Evolutionary conservation across 2,888 invertebrate genomes (phyloP).

Genomic region (Dendrolimus pini): DNA sequence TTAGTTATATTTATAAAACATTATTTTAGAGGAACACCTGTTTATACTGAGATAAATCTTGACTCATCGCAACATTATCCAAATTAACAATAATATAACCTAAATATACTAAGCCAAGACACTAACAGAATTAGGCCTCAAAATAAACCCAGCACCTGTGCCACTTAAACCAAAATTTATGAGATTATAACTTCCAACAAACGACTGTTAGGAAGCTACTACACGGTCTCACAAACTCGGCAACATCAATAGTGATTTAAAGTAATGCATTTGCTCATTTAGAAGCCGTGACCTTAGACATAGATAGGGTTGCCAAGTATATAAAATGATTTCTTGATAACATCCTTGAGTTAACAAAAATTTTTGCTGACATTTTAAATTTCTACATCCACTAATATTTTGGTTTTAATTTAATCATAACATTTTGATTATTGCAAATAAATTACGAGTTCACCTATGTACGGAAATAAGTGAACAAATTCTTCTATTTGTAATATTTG

Average conservation of each 20-base stretch:
- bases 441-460: too few species aligned
- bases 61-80: not conserved
- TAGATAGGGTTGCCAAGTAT: constrained; percentile 16
- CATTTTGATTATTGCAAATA: too few species aligned
- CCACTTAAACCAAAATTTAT: not conserved
- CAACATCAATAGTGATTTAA: constrained; percentile 20
- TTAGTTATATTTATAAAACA: too few species aligned
- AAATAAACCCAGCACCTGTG: constrained; percentile 9
- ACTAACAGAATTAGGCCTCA: not conserved
- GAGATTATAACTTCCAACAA: not conserved
- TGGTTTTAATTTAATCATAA: too few species aligned
- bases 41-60: not conserved
- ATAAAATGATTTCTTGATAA: too few species aligned
- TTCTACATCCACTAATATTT: too few species aligned
- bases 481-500: too few species aligned
- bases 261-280: constrained; percentile 36
- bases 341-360: too few species aligned
- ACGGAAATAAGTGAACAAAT: too few species aligned
- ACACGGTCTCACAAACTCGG: not conserved
- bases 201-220: not conserved
- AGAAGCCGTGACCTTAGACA: constrained; percentile 43
- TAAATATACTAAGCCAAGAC: not conserved
- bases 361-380: too few species aligned
- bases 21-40: not conserved
- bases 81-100: constrained; percentile 5